Conservation (phyloP, 2,888 invertebrate genomes). For the Drosophila subsilvestris region DNA sequence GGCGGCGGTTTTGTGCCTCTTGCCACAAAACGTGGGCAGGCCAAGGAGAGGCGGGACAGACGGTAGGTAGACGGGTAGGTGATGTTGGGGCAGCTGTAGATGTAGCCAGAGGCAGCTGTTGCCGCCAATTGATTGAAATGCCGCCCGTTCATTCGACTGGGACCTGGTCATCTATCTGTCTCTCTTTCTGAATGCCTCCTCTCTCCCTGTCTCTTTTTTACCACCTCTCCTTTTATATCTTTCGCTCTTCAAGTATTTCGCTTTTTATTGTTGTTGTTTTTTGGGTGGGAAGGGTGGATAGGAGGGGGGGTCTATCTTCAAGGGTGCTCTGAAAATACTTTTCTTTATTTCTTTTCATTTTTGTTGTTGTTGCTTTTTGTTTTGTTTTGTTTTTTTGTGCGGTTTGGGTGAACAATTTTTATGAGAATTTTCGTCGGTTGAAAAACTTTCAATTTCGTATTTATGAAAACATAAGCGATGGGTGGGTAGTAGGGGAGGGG, state of each 20-base stretch:
- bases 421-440: constrained; percentile 75
- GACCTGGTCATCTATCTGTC: constrained; percentile 51
- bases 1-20: constrained; percentile 31
- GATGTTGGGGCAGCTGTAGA: constrained; percentile 19
- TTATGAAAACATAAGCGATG: constrained; percentile 65
- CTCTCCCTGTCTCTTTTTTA: neutral
- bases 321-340: constrained; percentile 62
- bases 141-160: constrained; percentile 62
- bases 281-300: too few relatives aligned
- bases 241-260: constrained; percentile 17
- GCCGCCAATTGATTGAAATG: constrained; percentile 80
- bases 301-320: constrained; percentile 49
- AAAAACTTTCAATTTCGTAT: constrained; percentile 77
- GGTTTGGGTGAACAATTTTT: constrained; percentile 74
- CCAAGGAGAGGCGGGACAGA: neutral
- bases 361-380: constrained; percentile 33
- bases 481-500: neutral
- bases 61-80: neutral
- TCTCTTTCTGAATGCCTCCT: constrained; percentile 1
- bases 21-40: constrained; percentile 69
- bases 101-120: constrained; percentile 69
- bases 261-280: constrained; percentile 39
- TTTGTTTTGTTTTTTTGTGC: constrained; percentile 33
- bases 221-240: neutral
- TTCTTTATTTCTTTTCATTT: constrained; percentile 38